Evolutionary conservation across 2,797 vertebrate species (phyloP).

Genomic region (Anniella stebbinsi): DNA sequence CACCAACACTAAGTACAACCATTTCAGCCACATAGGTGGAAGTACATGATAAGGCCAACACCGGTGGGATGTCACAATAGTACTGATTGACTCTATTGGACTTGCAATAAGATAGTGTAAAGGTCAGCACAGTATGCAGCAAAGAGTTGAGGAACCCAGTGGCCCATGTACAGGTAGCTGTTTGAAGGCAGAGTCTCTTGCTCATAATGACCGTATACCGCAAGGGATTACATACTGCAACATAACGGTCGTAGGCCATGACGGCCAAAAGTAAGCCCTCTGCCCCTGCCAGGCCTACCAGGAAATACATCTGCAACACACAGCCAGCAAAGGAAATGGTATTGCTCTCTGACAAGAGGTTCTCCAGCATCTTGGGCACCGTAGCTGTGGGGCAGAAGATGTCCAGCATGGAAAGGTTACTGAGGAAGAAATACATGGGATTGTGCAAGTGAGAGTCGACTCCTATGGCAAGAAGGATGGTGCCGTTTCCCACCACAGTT

Average conservation of each 20-base stretch:
- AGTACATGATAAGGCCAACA: constrained; percentile 22
- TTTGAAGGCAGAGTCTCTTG: constrained; percentile 23
- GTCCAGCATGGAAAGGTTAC: constrained; percentile 45
- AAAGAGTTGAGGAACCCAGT: constrained; percentile 39
- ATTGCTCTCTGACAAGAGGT: background rate
- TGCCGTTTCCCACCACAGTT: constrained; percentile 51
- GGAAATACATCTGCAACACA: constrained; percentile 17
- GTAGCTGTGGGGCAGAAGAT: constrained; percentile 30
- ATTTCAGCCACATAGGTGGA: constrained; percentile 34
- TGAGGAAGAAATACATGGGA: constrained; percentile 55
- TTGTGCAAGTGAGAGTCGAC: constrained; percentile 56
- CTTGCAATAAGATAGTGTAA: constrained; percentile 1
- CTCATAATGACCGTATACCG: constrained; percentile 28
- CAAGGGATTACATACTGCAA: constrained; percentile 52
- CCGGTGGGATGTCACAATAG: constrained; percentile 35
- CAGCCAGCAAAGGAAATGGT: constrained; percentile 34
- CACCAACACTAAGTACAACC: constrained; percentile 3
- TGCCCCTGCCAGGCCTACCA: constrained; percentile 20
- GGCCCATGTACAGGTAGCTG: constrained; percentile 3
- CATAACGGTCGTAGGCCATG: constrained; percentile 48
- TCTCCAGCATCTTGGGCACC: constrained; percentile 38
- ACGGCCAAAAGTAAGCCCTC: constrained; percentile 27
- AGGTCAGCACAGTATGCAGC: background rate
- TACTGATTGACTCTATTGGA: constrained; percentile 34
- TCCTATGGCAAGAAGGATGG: constrained; percentile 59